A percentile compares a stretch with the other conserved stretches of the same genome.
These are phyloP conservation scores for Lasioglossum malachurum DNA, from an alignment of 2,888 invertebrate genomes.

Conservation along the genomic window DNA sequence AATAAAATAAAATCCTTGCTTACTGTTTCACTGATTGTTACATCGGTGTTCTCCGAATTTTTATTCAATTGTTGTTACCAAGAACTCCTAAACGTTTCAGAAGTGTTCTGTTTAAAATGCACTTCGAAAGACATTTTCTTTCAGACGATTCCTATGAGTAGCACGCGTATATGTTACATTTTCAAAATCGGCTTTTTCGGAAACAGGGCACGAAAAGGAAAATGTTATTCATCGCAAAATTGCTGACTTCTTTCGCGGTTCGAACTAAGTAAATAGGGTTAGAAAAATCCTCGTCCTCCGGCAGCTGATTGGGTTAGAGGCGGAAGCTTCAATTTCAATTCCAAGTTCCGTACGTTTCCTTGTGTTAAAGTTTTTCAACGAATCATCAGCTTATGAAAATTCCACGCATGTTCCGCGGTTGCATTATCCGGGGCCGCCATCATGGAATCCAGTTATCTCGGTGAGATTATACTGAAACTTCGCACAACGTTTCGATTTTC, in stretches of 20 bases:
- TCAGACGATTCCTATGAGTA: no score
- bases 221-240: no score
- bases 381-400: neutral
- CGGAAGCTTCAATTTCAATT: neutral
- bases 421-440: neutral
- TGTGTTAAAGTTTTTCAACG: neutral
- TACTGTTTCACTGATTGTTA: no score
- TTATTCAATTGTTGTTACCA: neutral
- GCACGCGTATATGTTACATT: no score
- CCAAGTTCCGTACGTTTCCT: neutral
- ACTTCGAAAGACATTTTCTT: neutral
- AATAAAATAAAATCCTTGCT: neutral
- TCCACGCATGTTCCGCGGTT: neutral
- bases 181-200: no score
- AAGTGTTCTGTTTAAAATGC: neutral
- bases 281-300: neutral
- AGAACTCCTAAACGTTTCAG: neutral
- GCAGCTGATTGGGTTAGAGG: neutral
- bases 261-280: neutral
- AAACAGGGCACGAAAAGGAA: no score
- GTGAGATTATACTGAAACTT: conserved; percentile 10
- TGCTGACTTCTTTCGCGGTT: no score
- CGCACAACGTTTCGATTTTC: conserved; percentile 23
- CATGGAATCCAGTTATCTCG: conserved; percentile 7
- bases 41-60: neutral